Conservation (phyloP, 1,140 invertebrate genomes). For the Microplitis demolitor region DNA sequence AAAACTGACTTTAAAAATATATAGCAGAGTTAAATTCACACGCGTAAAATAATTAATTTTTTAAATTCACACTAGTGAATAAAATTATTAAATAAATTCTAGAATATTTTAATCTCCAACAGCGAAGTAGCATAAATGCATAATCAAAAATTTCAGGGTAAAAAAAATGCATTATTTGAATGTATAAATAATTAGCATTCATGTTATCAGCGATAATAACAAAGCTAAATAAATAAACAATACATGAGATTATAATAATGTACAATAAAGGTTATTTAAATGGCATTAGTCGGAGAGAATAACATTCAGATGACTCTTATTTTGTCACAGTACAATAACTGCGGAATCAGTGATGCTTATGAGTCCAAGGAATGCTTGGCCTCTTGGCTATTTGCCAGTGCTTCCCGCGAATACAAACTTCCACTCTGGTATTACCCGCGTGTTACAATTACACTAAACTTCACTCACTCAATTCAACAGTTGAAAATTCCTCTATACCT, state of each 20-base stretch:
- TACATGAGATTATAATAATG: not conserved
- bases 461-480: conserved; percentile 1
- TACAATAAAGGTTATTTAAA: not conserved
- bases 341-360: conserved; percentile 26
- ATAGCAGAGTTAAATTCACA: too few species aligned
- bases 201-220: too few species aligned
- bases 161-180: too few species aligned
- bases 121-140: too few species aligned
- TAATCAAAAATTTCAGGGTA: too few species aligned
- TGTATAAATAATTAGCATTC: too few species aligned
- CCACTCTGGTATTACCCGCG: not conserved
- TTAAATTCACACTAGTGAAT: too few species aligned
- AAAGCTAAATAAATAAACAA: not conserved
- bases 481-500: not conserved
- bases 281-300: not conserved
- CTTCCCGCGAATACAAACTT: conserved; percentile 26
- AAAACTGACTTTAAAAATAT: too few species aligned
- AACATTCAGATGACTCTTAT: not conserved
- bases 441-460: not conserved
- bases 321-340: conserved; percentile 21
- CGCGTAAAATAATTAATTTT: too few species aligned
- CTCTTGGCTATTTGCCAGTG: conserved; percentile 19
- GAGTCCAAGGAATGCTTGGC: conserved; percentile 22
- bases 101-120: too few species aligned
- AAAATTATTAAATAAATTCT: too few species aligned